Evolutionary conservation across 2,888 invertebrate genomes (phyloP), one percentile per base, ranked within the genome.

Genomic region (Agonum fuliginosum): DNA sequence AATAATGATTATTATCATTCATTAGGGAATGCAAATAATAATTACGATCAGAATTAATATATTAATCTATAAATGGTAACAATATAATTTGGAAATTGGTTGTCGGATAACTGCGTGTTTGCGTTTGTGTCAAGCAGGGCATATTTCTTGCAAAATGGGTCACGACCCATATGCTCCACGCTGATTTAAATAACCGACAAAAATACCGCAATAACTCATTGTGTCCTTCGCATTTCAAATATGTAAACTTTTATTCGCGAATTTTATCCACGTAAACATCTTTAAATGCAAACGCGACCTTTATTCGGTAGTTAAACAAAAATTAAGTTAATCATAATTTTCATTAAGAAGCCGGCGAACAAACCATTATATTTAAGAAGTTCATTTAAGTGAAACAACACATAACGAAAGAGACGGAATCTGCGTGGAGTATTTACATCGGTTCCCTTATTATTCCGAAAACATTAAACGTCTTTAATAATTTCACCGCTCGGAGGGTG

Each of bases 381-480:
- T 46, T 46, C 46, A 46, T 46, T 46, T 46, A 46, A 46, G 19
- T 46, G 46, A 46, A 46, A 46, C 46, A 46, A 46, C 46, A 46
- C 46, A 46, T 30, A 8, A 30, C 10, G 37, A 37, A 12, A 37
- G 37, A 37, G 37, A 8, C 37, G n/a, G 12, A 37, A 37, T 37
- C 37, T 6, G 3, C 37, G 37, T 3, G 4, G 8, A 10, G 46
- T 46, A 46, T 46, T 46, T 46, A 46, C 46, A 17, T 46, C 46
- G 46, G 46, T 17, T 34, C 69, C 37, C 37, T 69, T 41, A 72
- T 73, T 73, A 62, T 62, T 54, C 73, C 17, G 43, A 73, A 75
- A 75, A 75, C 51, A 75, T 75, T 67, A 75, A 67, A 67, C 67
- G 67, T 75, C 67, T 67, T 75, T 75, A 75, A 75, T 75, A 75